Evolutionary conservation across 2,888 invertebrate genomes (phyloP).

Genomic region (Ochlodes sylvanus): DNA sequence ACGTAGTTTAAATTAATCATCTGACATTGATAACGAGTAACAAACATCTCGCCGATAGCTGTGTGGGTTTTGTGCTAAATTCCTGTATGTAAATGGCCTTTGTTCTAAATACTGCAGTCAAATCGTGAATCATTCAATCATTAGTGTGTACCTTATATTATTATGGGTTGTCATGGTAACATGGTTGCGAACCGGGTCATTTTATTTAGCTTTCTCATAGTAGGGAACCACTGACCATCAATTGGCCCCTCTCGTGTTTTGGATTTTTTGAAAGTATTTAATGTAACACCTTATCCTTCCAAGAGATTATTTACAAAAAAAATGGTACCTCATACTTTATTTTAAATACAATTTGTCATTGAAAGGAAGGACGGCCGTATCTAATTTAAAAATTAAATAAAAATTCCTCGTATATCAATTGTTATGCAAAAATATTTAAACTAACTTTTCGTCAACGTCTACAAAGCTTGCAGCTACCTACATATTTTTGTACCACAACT

Average conservation of each 20-base stretch:
- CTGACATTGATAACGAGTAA: conserved; percentile 29
- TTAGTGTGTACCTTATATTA: not conserved
- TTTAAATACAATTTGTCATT: not conserved
- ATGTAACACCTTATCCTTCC: no score
- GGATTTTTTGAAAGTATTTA: no score
- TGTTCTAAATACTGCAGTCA: conserved; percentile 28
- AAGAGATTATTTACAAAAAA: no score
- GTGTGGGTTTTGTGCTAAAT: conserved; percentile 34
- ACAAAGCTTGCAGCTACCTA: not conserved
- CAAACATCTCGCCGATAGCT: conserved; percentile 14
- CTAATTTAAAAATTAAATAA: not conserved
- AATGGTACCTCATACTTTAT: not conserved
- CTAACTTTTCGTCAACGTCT: not conserved
- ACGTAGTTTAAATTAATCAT: conserved; percentile 5
- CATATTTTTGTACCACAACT: not conserved
- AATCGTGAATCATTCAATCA: conserved; percentile 33
- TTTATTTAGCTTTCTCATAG: no score
- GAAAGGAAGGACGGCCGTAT: not conserved
- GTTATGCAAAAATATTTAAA: conserved; percentile 10
- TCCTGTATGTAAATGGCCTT: conserved; percentile 36
- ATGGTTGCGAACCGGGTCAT: not conserved
- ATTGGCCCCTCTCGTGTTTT: no score
- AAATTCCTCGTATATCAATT: not conserved
- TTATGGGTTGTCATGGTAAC: not conserved
- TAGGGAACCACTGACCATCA: no score